phyloP scores from a whole-genome alignment of 2,888 invertebrate genomes.

The Psylliodes chrysocephalus region DNA sequence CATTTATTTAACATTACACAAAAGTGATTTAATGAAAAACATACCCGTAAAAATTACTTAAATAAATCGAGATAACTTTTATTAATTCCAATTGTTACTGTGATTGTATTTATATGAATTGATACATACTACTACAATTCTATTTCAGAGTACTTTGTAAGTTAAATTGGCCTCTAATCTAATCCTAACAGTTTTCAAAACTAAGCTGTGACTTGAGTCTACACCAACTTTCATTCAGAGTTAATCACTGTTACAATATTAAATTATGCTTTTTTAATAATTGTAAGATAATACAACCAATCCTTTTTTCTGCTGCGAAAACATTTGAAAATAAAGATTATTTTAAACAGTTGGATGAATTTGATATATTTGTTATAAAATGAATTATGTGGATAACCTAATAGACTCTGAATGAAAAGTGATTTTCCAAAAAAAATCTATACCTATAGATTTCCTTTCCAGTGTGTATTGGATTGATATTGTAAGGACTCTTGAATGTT shows the following conservation, averaged over 20 bases:
- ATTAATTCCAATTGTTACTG: slow-evolving; percentile 61
- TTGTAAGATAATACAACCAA: too few species aligned
- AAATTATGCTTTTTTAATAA: too few species aligned
- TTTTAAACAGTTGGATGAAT: too few species aligned
- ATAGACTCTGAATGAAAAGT: not conserved
- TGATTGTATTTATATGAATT: slow-evolving; percentile 63
- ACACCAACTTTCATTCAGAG: slow-evolving; percentile 45
- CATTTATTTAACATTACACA: too few species aligned
- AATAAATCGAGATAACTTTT: slow-evolving; percentile 41
- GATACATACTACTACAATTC: slow-evolving; percentile 52
- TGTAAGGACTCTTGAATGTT: slow-evolving; percentile 37
- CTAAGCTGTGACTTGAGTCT: slow-evolving; percentile 47
- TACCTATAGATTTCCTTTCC: slow-evolving; percentile 19
- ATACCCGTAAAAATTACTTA: slow-evolving; percentile 19
- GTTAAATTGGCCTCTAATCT: slow-evolving; percentile 26
- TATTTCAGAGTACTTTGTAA: slow-evolving; percentile 22
- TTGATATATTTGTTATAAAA: too few species aligned
- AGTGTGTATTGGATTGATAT: slow-evolving; percentile 34
- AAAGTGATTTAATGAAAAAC: slow-evolving; percentile 1
- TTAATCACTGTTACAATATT: too few species aligned
- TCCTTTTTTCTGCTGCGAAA: too few species aligned
- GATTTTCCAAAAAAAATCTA: not conserved
- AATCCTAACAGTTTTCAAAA: slow-evolving; percentile 28
- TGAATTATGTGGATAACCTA: not conserved
- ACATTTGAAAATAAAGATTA: too few species aligned